phyloP scores from a whole-genome alignment of 2,888 invertebrate species.

The Tanypteryx hageni region DNA sequence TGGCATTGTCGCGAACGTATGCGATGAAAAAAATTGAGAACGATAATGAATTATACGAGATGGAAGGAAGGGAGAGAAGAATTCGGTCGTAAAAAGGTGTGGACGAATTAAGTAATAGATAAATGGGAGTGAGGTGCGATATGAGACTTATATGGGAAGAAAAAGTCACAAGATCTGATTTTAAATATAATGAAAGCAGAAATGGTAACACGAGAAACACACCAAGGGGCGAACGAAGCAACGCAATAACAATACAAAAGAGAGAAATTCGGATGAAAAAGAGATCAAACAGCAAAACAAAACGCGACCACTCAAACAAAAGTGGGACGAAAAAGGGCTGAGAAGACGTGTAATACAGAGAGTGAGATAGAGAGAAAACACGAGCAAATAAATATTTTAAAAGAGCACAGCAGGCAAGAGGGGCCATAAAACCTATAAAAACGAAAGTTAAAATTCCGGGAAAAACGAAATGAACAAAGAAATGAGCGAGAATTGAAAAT shows the following conservation, averaged over 20 bases:
- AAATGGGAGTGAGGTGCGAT: not conserved
- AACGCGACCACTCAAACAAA: too few species aligned
- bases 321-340: too few species aligned
- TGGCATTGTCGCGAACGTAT: not conserved
- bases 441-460: too few species aligned
- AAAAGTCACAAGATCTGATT: not conserved
- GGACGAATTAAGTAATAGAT: not conserved
- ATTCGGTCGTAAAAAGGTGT: not conserved
- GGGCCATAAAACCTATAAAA: too few species aligned
- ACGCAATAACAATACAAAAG: not conserved
- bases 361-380: too few species aligned
- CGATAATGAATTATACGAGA: not conserved
- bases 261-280: not conserved
- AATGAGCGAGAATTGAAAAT: too few species aligned
- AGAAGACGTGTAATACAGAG: too few species aligned
- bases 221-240: not conserved
- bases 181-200: not conserved
- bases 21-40: not conserved
- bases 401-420: too few species aligned
- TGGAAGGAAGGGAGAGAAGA: not conserved
- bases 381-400: too few species aligned
- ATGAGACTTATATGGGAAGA: not conserved
- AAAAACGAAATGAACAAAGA: too few species aligned
- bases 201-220: conserved; percentile 17
- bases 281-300: not conserved